phyloP scores from a whole-genome alignment of 1,140 invertebrate genomes.

The Druon quercuslanigerum region DNA sequence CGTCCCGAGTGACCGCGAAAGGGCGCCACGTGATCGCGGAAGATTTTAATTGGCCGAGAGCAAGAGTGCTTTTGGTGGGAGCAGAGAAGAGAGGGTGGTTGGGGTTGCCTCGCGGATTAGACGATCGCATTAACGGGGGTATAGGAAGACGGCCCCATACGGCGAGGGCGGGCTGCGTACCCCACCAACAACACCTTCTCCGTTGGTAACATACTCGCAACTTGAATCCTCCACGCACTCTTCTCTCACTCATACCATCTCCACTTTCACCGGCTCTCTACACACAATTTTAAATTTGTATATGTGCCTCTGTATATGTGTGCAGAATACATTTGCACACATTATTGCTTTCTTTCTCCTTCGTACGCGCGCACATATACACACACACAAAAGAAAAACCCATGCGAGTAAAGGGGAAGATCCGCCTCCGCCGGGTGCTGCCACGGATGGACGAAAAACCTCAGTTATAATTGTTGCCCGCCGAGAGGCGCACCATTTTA shows the following conservation, averaged over 20 bases:
- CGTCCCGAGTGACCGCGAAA: constrained; percentile 15
- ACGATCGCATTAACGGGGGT: constrained; percentile 58
- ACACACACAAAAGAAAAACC: constrained; percentile 39
- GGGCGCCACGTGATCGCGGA: constrained; percentile 68
- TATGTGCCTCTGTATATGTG: no score
- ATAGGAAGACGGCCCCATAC: constrained; percentile 47
- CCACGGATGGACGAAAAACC: constrained; percentile 70
- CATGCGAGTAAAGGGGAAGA: constrained; percentile 43
- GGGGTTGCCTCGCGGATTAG: constrained; percentile 68
- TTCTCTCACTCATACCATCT: constrained; percentile 25
- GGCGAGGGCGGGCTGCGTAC: constrained; percentile 70
- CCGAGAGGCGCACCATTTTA: constrained; percentile 64
- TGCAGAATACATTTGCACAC: background rate
- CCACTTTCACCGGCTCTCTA: background rate
- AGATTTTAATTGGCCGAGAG: constrained; percentile 74
- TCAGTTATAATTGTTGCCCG: constrained; percentile 77
- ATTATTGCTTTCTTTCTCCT: constrained; percentile 48
- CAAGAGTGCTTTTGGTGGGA: constrained; percentile 44
- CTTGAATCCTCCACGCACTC: constrained; percentile 45
- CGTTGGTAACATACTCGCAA: constrained; percentile 57
- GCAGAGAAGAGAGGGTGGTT: constrained; percentile 53
- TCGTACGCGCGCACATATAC: constrained; percentile 51
- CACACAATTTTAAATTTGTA: no score
- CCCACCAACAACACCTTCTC: constrained; percentile 72
- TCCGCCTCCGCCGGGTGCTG: constrained; percentile 63